Percentiles rank a stretch among this genome's conserved stretches.
These are phyloP conservation scores for Melanophora roralis DNA, from an alignment of 2,888 invertebrate genomes.

Conservation along the genomic window DNA sequence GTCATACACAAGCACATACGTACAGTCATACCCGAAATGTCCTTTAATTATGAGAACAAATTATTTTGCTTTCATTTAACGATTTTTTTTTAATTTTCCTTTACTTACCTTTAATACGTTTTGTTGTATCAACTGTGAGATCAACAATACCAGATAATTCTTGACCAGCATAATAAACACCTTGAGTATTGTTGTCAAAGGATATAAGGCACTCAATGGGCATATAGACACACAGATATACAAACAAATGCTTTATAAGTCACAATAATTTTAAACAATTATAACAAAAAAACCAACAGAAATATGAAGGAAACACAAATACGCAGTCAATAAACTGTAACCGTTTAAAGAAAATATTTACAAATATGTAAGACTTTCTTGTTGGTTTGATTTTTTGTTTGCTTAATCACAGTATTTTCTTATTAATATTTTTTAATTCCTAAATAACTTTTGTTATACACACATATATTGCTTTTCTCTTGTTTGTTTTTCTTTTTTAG, in stretches of 20 bases:
- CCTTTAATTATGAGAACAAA: neutral
- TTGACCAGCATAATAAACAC: constrained; percentile 77
- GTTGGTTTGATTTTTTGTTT: neutral
- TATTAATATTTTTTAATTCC: neutral
- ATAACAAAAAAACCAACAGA: neutral
- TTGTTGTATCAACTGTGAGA: constrained; percentile 76
- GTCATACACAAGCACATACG: constrained; percentile 31
- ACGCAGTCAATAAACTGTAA: neutral
- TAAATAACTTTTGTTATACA: neutral
- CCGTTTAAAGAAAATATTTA: neutral
- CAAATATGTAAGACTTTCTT: neutral
- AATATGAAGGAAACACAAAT: constrained; percentile 13
- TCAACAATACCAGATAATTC: constrained; percentile 76
- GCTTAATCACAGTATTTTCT: neutral
- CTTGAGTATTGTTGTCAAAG: constrained; percentile 77
- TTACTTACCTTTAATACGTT: constrained; percentile 75
- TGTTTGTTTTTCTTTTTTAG: neutral
- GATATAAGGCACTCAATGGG: constrained; percentile 78
- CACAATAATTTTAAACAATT: constrained; percentile 14
- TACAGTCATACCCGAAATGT: too few relatives aligned
- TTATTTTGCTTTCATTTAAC: neutral
- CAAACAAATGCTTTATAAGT: constrained; percentile 53
- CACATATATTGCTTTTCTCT: neutral
- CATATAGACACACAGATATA: constrained; percentile 68
- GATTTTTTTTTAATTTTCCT: neutral